These are phyloP conservation scores for Axea sp. DNA, from an alignment of 2,888 invertebrate species.

Conservation along the genomic window DNA sequence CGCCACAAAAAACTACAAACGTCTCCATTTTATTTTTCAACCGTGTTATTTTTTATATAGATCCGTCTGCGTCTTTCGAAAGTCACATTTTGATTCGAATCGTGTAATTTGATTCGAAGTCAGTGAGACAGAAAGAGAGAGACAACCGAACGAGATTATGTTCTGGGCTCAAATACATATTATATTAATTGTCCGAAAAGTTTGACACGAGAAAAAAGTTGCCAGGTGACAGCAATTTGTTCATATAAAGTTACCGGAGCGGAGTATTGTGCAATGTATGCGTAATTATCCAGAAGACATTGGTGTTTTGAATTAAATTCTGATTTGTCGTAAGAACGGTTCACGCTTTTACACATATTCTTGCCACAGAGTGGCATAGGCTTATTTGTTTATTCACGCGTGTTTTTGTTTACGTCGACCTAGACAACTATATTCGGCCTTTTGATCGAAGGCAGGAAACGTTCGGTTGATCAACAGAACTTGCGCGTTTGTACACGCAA, in stretches of 20 bases:
- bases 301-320: no score
- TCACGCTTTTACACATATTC: no score
- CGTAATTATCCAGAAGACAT: no score
- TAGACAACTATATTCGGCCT: no score
- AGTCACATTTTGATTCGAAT: conserved; percentile 41
- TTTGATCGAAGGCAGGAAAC: no score
- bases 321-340: no score
- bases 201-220: conserved; percentile 7
- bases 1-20: conserved; percentile 52
- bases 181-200: conserved; percentile 32
- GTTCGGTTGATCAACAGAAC: no score
- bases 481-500: no score
- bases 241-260: conserved; percentile 20
- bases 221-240: conserved; percentile 21
- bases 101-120: conserved; percentile 48
- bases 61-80: conserved; percentile 39
- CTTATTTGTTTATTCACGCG: no score
- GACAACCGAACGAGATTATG: conserved; percentile 18
- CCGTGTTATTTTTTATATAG: conserved; percentile 40
- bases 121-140: conserved; percentile 1
- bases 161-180: conserved; percentile 39
- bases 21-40: conserved; percentile 59
- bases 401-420: no score
- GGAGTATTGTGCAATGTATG: conserved; percentile 3
- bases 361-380: no score